These are phyloP conservation scores for Psilopogon haemacephalus DNA, from an alignment of 2,113 vertebrate species.

Conservation along the genomic window DNA sequence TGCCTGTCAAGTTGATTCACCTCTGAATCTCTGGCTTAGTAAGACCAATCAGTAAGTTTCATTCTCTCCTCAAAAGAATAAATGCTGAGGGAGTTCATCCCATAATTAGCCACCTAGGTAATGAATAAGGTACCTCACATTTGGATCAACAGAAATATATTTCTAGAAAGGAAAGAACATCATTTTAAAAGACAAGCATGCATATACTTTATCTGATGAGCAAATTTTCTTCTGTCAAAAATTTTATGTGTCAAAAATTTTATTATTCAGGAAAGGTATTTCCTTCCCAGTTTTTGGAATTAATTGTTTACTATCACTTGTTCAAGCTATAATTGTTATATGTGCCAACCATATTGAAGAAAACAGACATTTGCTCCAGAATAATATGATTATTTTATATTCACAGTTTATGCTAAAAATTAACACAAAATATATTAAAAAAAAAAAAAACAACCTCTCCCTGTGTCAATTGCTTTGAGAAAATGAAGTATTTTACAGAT, in stretches of 20 bases:
- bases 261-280: not conserved
- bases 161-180: not conserved
- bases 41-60: not conserved
- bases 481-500: not conserved
- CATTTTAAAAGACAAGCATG: not conserved
- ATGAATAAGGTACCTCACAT: not conserved
- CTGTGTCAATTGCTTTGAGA: not conserved
- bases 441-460: too few species aligned
- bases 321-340: not conserved
- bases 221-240: too few species aligned
- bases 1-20: not conserved
- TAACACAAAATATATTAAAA: too few species aligned
- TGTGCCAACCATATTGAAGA: not conserved
- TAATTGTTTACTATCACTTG: not conserved
- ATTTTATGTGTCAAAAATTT: not conserved
- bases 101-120: not conserved
- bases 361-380: not conserved
- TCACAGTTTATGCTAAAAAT: not conserved
- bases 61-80: not conserved
- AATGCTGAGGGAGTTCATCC: not conserved
- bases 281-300: not conserved
- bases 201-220: not conserved
- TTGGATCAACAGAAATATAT: not conserved
- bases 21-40: not conserved
- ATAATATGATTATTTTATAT: not conserved